phyloP scores from a whole-genome alignment of 2,888 invertebrate genomes.

The Macaria notata region DNA sequence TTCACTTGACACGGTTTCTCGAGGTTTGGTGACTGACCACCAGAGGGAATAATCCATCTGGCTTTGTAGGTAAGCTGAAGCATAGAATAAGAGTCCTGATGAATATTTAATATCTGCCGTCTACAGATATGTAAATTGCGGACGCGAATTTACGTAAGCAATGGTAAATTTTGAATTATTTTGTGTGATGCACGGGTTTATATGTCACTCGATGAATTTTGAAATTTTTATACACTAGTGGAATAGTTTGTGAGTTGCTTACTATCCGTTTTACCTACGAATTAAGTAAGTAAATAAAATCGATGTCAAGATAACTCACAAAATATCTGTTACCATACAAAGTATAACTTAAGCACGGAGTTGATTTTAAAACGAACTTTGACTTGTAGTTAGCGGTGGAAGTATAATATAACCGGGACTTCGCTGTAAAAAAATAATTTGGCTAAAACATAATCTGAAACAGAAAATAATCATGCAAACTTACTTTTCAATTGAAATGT shows the following conservation, averaged over 20 bases:
- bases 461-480: no score
- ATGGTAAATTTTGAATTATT: constrained; percentile 16
- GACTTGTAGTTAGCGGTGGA: no score
- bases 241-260: no score
- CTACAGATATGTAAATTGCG: constrained; percentile 30
- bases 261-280: no score
- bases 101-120: constrained; percentile 45
- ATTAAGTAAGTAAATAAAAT: no score
- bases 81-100: constrained; percentile 58
- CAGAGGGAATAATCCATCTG: constrained; percentile 23
- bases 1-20: constrained; percentile 14
- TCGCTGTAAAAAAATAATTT: no score
- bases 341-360: no score
- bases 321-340: neutral
- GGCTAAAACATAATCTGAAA: neutral
- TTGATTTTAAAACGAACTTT: no score
- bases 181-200: constrained; percentile 17
- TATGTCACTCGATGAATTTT: neutral
- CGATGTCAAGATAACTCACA: neutral
- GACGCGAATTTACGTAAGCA: constrained; percentile 25
- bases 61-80: constrained; percentile 59
- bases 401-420: no score
- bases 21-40: constrained; percentile 21
- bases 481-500: constrained; percentile 4
- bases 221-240: no score